These are phyloP conservation scores for Hestina assimilis DNA, from an alignment of 1,140 invertebrate genomes.

Conservation along the genomic window DNA sequence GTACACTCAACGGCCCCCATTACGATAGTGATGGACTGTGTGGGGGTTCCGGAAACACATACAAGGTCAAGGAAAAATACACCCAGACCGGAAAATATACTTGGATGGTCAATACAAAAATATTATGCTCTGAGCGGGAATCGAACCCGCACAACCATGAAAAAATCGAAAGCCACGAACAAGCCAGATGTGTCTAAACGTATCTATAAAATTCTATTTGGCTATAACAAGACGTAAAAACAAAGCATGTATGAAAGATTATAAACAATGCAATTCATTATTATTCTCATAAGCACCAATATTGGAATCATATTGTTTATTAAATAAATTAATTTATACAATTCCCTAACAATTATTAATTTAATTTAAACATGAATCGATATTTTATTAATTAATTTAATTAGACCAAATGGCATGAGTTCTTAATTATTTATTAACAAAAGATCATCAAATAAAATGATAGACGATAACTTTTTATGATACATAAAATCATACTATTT, in stretches of 20 bases:
- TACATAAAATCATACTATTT: too few species aligned
- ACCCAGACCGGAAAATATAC: too few species aligned
- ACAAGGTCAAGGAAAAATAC: too few species aligned
- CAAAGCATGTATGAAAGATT: slow-evolving; percentile 1
- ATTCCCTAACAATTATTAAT: not conserved
- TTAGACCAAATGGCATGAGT: too few species aligned
- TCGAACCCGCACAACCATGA: not conserved
- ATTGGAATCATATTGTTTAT: slow-evolving; percentile 32
- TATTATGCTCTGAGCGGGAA: too few species aligned
- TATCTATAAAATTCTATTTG: slow-evolving; percentile 2
- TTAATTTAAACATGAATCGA: not conserved
- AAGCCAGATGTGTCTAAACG: not conserved
- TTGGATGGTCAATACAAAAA: too few species aligned
- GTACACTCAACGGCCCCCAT: too few species aligned
- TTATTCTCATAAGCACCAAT: slow-evolving; percentile 51
- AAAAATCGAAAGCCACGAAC: not conserved
- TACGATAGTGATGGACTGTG: too few species aligned
- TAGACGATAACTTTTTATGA: too few species aligned
- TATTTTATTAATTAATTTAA: slow-evolving; percentile 1
- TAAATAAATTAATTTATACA: slow-evolving; percentile 12
- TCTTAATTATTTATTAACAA: not conserved
- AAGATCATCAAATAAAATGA: too few species aligned
- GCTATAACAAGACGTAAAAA: slow-evolving; percentile 8
- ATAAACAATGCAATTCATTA: slow-evolving; percentile 37
- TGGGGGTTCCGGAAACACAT: too few species aligned